Evolutionary conservation across 1,140 invertebrate species (phyloP).

Genomic region (Lanistes nyassanus): DNA sequence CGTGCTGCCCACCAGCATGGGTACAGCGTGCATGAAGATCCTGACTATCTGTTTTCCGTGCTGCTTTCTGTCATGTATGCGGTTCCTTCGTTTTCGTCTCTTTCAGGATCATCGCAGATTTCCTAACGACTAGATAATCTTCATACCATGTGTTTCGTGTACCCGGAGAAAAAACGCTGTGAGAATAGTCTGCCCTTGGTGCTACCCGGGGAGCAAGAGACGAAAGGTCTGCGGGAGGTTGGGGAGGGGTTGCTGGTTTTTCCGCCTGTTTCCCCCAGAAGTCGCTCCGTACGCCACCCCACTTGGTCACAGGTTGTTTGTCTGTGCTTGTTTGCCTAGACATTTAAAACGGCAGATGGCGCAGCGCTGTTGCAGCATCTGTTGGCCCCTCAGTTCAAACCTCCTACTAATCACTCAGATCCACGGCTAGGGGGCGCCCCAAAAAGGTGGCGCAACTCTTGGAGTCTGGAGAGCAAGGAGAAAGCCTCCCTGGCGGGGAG

Average conservation of each 20-base stretch:
- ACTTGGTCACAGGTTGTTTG: slow-evolving; percentile 15
- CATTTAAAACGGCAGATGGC: slow-evolving; percentile 17
- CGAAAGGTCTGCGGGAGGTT: background rate
- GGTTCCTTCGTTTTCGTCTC: background rate
- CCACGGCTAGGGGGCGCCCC: background rate
- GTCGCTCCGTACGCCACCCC: slow-evolving; percentile 7
- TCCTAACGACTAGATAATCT: background rate
- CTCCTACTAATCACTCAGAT: background rate
- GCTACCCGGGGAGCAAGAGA: background rate
- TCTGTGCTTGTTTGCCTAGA: slow-evolving; percentile 15
- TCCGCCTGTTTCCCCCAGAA: background rate
- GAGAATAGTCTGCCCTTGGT: slow-evolving; percentile 20
- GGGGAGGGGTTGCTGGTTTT: slow-evolving; percentile 6
- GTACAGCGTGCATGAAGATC: too few relatives aligned
- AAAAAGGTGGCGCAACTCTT: background rate
- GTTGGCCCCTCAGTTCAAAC: slow-evolving; percentile 16
- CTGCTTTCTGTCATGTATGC: background rate
- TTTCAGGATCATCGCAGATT: slow-evolving; percentile 5
- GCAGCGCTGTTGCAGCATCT: slow-evolving; percentile 2
- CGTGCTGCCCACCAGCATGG: background rate
- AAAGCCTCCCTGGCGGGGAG: background rate
- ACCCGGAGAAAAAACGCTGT: slow-evolving; percentile 16
- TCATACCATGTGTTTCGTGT: slow-evolving; percentile 1
- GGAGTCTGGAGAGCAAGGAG: background rate
- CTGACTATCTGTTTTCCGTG: background rate